Evolutionary conservation across 1,140 invertebrate species (phyloP).

Genomic region (Bursaphelenchus mucronatus): DNA sequence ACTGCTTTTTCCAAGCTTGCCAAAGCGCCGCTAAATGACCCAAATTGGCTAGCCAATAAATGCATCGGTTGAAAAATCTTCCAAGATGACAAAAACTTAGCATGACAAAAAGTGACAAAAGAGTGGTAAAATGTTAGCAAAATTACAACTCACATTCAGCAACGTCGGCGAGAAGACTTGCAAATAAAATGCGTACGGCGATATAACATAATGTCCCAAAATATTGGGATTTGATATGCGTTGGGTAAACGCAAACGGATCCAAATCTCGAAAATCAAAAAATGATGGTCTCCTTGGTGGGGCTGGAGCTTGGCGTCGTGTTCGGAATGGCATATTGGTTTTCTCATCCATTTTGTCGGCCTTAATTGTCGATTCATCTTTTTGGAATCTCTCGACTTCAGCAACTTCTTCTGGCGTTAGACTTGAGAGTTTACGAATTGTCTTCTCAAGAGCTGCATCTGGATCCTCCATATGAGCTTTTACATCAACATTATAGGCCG

Average conservation of each 20-base stretch:
- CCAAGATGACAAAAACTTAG: too few relatives aligned
- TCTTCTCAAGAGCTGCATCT: neutral
- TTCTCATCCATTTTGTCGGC: neutral
- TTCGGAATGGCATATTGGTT: neutral
- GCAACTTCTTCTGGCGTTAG: neutral
- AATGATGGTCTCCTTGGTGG: neutral
- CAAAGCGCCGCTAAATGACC: too few relatives aligned
- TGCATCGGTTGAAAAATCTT: too few relatives aligned
- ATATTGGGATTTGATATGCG: constrained; percentile 3
- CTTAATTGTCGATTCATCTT: neutral
- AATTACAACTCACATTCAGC: too few relatives aligned
- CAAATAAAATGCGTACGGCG: constrained; percentile 18
- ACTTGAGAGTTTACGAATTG: neutral
- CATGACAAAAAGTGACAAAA: too few relatives aligned
- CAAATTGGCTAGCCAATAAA: too few relatives aligned
- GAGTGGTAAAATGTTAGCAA: too few relatives aligned
- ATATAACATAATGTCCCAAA: constrained; percentile 11
- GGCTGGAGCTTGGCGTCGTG: too few relatives aligned
- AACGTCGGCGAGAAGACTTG: neutral
- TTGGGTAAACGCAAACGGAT: constrained; percentile 10
- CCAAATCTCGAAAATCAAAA: constrained; percentile 2
- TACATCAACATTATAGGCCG: too few relatives aligned
- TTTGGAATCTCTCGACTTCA: neutral
- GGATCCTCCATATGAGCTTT: too few relatives aligned
- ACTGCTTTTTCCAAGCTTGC: too few relatives aligned